Evolutionary conservation across 2,113 vertebrate species (phyloP).

Genomic region (Sminthopsis crassicaudata): DNA sequence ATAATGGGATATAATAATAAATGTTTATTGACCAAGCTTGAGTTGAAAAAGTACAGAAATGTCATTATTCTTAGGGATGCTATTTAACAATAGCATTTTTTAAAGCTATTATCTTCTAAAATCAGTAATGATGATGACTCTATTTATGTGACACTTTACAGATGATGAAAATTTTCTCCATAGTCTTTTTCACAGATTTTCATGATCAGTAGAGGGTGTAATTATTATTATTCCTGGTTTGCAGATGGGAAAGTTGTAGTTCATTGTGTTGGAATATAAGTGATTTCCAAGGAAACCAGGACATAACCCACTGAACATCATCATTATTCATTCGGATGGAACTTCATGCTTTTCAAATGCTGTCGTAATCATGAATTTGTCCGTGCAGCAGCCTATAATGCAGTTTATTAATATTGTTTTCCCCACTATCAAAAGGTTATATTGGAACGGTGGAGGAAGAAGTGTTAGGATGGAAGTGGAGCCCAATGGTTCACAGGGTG

Average conservation of each 20-base stretch:
- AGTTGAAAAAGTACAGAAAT: not conserved
- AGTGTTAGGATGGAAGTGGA: not conserved
- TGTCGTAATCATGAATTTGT: not conserved
- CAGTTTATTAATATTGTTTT: not conserved
- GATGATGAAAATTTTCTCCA: not conserved
- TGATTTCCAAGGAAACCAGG: not conserved
- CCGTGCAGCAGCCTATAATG: not conserved
- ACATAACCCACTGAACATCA: not conserved
- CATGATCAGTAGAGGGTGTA: not conserved
- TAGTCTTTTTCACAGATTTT: not conserved
- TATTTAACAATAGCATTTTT: not conserved
- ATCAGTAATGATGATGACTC: not conserved
- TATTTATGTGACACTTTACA: not conserved
- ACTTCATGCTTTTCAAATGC: not conserved
- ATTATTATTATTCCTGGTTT: not conserved
- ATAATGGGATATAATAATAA: not conserved
- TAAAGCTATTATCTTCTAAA: not conserved
- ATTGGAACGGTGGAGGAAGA: not conserved
- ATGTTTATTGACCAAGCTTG: not conserved
- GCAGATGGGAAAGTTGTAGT: not conserved
- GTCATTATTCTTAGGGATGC: not conserved
- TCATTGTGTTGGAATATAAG: not conserved
- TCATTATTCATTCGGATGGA: not conserved
- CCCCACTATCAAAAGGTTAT: not conserved
- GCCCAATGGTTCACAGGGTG: fast-evolving